phyloP scores from a whole-genome alignment of 2,113 vertebrate genomes.

The Nycticebus coucang region DNA sequence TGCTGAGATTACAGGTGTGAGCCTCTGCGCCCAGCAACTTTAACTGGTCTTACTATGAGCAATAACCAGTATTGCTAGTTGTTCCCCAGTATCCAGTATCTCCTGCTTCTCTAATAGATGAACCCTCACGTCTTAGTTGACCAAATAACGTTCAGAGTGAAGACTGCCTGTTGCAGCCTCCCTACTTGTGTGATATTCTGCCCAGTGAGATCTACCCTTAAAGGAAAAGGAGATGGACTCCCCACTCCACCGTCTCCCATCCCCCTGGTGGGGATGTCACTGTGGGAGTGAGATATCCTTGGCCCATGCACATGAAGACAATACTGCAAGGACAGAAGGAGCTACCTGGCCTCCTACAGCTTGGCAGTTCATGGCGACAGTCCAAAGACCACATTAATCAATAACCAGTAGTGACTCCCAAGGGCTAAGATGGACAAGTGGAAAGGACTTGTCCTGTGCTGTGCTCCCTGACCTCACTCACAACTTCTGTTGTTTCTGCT shows the following conservation, averaged over 20 bases:
- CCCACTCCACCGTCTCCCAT: background rate
- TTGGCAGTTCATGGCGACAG: fast-evolving
- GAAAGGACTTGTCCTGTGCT: background rate
- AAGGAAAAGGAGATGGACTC: background rate
- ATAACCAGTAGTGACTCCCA: too few relatives aligned
- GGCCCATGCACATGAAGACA: background rate
- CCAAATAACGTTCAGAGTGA: background rate
- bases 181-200: background rate
- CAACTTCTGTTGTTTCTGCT: background rate
- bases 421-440: background rate
- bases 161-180: background rate
- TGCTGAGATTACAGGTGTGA: too few relatives aligned
- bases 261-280: too few relatives aligned
- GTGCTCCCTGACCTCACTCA: background rate
- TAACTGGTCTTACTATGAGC: too few relatives aligned
- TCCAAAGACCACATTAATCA: background rate
- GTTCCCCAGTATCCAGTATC: background rate
- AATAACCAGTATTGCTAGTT: background rate
- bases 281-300: background rate
- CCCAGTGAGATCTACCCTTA: background rate
- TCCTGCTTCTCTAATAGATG: background rate
- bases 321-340: background rate
- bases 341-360: background rate
- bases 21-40: too few relatives aligned
- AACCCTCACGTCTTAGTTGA: background rate